These are phyloP conservation scores for Cydia pomonella DNA, from an alignment of 1,140 invertebrate species.

Conservation along the genomic window DNA sequence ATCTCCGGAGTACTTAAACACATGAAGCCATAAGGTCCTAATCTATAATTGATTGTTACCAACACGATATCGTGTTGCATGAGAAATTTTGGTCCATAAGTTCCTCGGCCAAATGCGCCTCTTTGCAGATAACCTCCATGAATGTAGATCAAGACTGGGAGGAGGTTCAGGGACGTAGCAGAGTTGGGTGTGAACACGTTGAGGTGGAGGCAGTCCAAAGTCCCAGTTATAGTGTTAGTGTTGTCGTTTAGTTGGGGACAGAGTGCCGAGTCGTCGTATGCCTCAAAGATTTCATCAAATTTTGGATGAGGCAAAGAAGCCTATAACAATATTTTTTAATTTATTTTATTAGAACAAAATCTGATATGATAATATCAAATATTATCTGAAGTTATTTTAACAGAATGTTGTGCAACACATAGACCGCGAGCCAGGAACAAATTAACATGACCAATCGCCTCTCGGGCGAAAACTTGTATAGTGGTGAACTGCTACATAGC, in stretches of 20 bases:
- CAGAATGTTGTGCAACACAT: too few relatives aligned
- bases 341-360: too few relatives aligned
- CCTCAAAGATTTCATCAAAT: constrained; percentile 40
- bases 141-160: constrained; percentile 86
- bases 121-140: constrained; percentile 84
- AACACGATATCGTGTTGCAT: constrained; percentile 80
- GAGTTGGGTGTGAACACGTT: constrained; percentile 50
- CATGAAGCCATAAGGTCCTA: constrained; percentile 84
- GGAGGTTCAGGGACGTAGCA: constrained; percentile 34
- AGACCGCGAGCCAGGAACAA: too few relatives aligned
- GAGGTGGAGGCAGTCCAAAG: constrained; percentile 50
- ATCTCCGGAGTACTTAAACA: constrained; percentile 82
- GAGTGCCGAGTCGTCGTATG: constrained; percentile 34
- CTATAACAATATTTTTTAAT: constrained; percentile 33
- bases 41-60: constrained; percentile 82
- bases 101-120: constrained; percentile 72
- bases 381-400: too few relatives aligned
- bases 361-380: too few relatives aligned
- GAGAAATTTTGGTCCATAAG: constrained; percentile 79
- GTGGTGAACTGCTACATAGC: too few relatives aligned
- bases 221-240: constrained; percentile 39
- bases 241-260: constrained; percentile 39
- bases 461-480: too few relatives aligned
- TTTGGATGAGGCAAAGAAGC: constrained; percentile 31
- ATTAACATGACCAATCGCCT: too few relatives aligned